Evolutionary conservation across 2,888 invertebrate genomes (phyloP), one percentile per base, ranked within the genome.

Genomic region (Drosophila longiperda): DNA sequence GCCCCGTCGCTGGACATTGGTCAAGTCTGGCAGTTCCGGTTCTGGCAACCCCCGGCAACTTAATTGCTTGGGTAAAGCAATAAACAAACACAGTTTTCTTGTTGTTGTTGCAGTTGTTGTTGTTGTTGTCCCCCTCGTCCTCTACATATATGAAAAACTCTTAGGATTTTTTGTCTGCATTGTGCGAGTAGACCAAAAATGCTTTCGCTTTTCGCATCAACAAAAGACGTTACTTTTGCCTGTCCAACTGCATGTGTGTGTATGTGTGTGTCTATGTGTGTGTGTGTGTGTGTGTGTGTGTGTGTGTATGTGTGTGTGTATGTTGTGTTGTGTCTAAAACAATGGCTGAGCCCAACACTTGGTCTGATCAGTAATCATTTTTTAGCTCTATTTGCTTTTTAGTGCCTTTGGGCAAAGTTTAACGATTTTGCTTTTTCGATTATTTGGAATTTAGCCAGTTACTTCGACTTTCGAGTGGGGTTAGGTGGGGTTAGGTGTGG

Each of bases 1-100:
- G 66, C 57, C 66, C 72, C 72, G 57, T 63, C 48, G 33, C 66
- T 75, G 86, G 90, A 80, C 88, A 79, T 36, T 85, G 85, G 85
- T 85, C 85, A 85, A 66, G 60, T 66, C 61, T 48, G 50, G 52
- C 45, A 69, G 78, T 71, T 76, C 68, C 50, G 57, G 58, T 58
- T 65, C 57, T 40, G 52, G 52, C 75, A 72, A 76, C 68, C 84
- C 84, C 87, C 73, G 68, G 73, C 20, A 68, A 75, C 82, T 89
- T 86, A 86, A 86, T 86, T 86, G 88, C 85, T 82, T 54, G 63
- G 82, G 69, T 78, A 75, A 78, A 87, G 90, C 88, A 87, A 86
- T 86, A 86, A 86, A 86, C 90, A 86, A 89, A 86, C 82, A 84
- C 88, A 82, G 61, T 80, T 82, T 60, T 29, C 29, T 71, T 62